A percentile compares a stretch with the other conserved stretches of the same genome.
Conservation (phyloP, 2,888 invertebrate species). For the Morinoia aosen region DNA sequence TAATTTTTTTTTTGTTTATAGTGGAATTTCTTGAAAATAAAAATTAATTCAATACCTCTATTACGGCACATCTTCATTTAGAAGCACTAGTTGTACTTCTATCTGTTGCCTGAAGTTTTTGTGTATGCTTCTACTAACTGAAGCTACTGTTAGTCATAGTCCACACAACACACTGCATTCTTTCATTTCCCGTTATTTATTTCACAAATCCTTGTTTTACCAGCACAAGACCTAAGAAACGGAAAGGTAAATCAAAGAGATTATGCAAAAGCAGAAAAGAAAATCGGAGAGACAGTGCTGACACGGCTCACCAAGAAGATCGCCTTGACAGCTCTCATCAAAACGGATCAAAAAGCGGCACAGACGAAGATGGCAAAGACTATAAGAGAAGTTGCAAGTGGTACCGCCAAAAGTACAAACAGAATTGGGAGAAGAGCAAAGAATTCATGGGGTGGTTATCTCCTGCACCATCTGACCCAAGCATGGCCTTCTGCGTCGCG, state of each 20-base stretch:
- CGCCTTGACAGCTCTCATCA: background rate
- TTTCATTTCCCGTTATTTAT: too few relatives aligned
- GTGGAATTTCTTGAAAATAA: too few relatives aligned
- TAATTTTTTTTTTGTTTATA: too few relatives aligned
- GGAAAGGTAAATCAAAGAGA: background rate
- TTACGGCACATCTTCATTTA: too few relatives aligned
- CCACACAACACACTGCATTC: too few relatives aligned
- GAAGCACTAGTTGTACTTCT: too few relatives aligned
- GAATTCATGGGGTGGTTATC: constrained; percentile 26
- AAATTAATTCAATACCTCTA: too few relatives aligned
- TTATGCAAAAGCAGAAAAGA: background rate
- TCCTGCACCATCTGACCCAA: constrained; percentile 28
- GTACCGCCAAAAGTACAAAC: constrained; percentile 46
- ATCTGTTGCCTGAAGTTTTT: too few relatives aligned
- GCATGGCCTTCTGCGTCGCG: constrained; percentile 37
- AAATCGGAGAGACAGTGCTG: background rate
- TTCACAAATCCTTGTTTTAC: background rate
- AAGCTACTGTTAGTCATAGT: too few relatives aligned
- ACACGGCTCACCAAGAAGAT: background rate
- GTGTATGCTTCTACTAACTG: too few relatives aligned
- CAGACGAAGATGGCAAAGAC: background rate
- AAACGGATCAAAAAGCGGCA: background rate
- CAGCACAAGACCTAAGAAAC: background rate
- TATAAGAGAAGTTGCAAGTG: background rate
- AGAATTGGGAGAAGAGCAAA: background rate